Percentiles rank a stretch among this genome's conserved stretches.
phyloP scores from a whole-genome alignment of 2,888 invertebrate species.

The Pseudanteris insignis region DNA sequence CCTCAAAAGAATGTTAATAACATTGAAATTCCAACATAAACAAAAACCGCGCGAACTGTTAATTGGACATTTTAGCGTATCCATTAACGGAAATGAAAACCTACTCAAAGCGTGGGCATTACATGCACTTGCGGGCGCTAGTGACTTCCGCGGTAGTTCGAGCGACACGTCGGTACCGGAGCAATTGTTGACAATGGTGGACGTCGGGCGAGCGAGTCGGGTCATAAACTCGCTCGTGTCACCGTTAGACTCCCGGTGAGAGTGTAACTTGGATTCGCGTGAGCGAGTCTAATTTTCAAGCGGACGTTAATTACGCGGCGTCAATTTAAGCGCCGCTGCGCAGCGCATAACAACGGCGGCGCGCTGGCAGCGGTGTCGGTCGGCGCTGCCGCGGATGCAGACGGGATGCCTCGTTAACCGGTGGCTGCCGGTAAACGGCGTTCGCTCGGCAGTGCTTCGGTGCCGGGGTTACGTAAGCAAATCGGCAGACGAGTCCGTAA shows the following conservation, averaged over 20 bases:
- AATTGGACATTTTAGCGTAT: no score
- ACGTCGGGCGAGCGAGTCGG: background rate
- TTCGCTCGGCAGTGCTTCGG: background rate
- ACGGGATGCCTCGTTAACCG: slow-evolving; percentile 14
- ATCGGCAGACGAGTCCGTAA: slow-evolving; percentile 36
- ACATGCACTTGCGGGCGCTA: no score
- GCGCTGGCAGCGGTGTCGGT: no score
- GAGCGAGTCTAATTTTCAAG: slow-evolving; percentile 19
- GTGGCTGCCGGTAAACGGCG: slow-evolving; percentile 14
- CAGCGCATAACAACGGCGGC: background rate
- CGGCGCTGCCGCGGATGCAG: no score
- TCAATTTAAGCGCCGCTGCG: slow-evolving; percentile 1
- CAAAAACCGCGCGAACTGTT: no score
- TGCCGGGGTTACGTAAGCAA: slow-evolving; percentile 29
- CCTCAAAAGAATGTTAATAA: no score
- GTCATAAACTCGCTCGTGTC: background rate
- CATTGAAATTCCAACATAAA: no score
- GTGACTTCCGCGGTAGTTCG: no score
- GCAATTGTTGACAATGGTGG: no score
- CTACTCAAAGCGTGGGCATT: no score
- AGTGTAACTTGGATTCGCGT: background rate
- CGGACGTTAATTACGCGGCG: slow-evolving; percentile 15
- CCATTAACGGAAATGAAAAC: no score
- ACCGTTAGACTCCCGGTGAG: background rate
- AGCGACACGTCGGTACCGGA: background rate